These are phyloP conservation scores for Scaptomyza parva DNA, from an alignment of 2,888 invertebrate genomes.

Conservation along the genomic window DNA sequence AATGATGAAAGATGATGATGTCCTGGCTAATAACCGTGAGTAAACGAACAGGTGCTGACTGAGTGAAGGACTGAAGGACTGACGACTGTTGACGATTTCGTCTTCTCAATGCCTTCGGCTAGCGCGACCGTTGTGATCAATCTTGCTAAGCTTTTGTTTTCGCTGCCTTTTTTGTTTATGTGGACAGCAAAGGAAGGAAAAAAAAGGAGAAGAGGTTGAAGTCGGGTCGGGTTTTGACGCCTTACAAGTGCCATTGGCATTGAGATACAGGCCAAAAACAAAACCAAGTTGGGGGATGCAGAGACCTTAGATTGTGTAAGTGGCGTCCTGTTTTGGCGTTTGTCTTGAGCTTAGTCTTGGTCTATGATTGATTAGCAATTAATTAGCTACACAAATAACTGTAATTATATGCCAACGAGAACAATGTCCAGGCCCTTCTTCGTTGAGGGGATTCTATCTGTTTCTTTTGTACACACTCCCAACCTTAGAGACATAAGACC, in stretches of 20 bases:
- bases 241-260: slow-evolving; percentile 71
- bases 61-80: too few relatives aligned
- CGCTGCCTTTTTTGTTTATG: slow-evolving; percentile 75
- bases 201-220: slow-evolving; percentile 25
- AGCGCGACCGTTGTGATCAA: slow-evolving; percentile 71
- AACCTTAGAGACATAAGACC: slow-evolving; percentile 8
- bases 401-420: slow-evolving; percentile 79
- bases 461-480: not conserved
- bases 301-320: not conserved
- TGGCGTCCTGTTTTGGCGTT: slow-evolving; percentile 47
- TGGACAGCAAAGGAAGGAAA: slow-evolving; percentile 8
- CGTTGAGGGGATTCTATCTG: slow-evolving; percentile 26
- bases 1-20: not conserved
- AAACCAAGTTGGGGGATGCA: slow-evolving; percentile 24
- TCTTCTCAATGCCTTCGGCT: slow-evolving; percentile 30
- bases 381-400: slow-evolving; percentile 84
- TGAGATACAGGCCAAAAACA: slow-evolving; percentile 71
- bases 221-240: slow-evolving; percentile 53
- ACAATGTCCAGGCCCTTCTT: slow-evolving; percentile 64
- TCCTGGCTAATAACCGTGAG: slow-evolving; percentile 78
- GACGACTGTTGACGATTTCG: too few relatives aligned
- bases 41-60: slow-evolving; percentile 73
- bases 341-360: slow-evolving; percentile 26
- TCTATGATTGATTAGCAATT: slow-evolving; percentile 84
- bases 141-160: slow-evolving; percentile 83